These are phyloP conservation scores for Ectemnius cavifrons DNA, from an alignment of 2,888 invertebrate genomes.

Conservation along the genomic window DNA sequence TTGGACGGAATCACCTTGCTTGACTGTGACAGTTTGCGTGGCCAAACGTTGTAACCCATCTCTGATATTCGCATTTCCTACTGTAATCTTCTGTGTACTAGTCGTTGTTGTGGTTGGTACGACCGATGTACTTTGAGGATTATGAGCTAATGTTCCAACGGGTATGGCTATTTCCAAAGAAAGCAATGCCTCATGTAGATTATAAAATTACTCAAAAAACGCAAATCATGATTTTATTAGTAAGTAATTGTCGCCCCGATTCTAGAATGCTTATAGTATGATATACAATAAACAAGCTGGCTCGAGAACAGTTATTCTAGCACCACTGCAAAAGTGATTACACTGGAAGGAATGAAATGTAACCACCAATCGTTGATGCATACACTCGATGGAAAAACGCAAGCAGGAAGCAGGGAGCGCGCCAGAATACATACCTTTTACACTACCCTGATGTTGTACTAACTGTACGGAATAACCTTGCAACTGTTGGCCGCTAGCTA, in stretches of 20 bases:
- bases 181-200: conserved; percentile 39
- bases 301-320: conserved; percentile 69
- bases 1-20: conserved; percentile 76
- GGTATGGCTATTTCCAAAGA: conserved; percentile 77
- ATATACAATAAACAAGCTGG: conserved; percentile 76
- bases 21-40: conserved; percentile 74
- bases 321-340: conserved; percentile 73
- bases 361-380: conserved; percentile 68
- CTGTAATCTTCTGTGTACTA: conserved; percentile 76
- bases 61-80: conserved; percentile 70
- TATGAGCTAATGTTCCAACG: conserved; percentile 76
- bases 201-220: background rate
- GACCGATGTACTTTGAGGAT: conserved; percentile 67
- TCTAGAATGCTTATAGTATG: conserved; percentile 69
- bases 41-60: conserved; percentile 72
- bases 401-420: background rate
- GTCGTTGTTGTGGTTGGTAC: conserved; percentile 67
- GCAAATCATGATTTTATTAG: background rate
- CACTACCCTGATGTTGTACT: conserved; percentile 80
- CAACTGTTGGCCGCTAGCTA: conserved; percentile 76
- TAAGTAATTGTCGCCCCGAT: conserved; percentile 60
- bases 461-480: conserved; percentile 80
- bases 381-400: background rate
- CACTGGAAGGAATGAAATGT: conserved; percentile 42
- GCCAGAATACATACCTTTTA: conserved; percentile 77